Evolutionary conservation across 92 coral and sea anemone genomes (phyloP), one percentile per base, ranked within the genome.

Genomic region (Galaxea fascicularis): DNA sequence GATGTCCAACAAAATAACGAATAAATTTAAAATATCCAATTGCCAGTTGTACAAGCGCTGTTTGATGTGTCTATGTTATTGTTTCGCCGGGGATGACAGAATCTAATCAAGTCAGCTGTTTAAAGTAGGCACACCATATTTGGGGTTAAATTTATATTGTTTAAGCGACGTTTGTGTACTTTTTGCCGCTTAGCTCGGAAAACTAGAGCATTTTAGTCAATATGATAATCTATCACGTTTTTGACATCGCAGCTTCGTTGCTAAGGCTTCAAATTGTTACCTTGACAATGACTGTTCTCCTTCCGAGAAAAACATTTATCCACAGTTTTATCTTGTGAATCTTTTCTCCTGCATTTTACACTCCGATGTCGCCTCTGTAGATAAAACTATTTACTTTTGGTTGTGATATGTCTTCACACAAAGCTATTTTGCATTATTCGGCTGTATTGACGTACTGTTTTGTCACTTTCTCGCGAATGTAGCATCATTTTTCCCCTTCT

Each of bases 91-190:
- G 71, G 60, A 30, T 69, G 47, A 18, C 27, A 78, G 25, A 26
- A 47, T 65, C 57, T 35, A 49, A 47, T 78, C 65, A 78, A 46
- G 62, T 78, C 83, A 78, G 46, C 83, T 78, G 73, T 78, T 65
- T 65, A 65, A 64, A 64, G 73, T 13, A n/a, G 10, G 26, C 16
- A 16, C 28, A 65, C 73, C 73, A 78, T 78, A 64, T 78, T 64
- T 28, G 58, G 73, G n/a, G 3, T 4, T 60, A 4, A 77, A 10
- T 27, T 46, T 16, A 13, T 65, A 20, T 12, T 78, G 74, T 41
- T 63, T 65, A 46, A 25, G 22, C 29, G 60, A 65, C 62, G 17
- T 46, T 22, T 45, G 9, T 78, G 57, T 78, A 25, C 26, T 49
- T 31, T 22, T 63, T 31, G 15, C 22, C 58, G 28, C 62, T 45